Evolutionary conservation across 2,113 vertebrate species (phyloP).

Genomic region (Crypturellus undulatus): DNA sequence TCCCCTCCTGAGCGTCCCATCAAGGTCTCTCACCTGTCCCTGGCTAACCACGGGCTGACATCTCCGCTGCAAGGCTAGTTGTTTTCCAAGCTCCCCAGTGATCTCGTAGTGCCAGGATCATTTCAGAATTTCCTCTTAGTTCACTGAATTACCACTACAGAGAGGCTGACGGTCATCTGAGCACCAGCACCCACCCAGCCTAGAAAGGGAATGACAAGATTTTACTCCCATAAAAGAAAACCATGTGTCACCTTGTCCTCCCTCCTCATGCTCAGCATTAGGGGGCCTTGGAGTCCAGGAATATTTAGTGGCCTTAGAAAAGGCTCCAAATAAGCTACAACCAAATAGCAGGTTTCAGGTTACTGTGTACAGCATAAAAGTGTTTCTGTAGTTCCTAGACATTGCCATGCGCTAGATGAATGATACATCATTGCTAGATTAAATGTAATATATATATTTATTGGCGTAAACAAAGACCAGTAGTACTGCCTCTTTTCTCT

Average conservation of each 20-base stretch:
- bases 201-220: rapidly evolving
- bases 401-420: background rate
- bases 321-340: conserved; percentile 27
- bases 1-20: background rate
- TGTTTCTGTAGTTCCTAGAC: background rate
- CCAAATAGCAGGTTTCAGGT: background rate
- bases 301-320: background rate
- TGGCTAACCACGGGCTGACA: background rate
- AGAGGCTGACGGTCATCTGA: background rate
- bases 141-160: background rate
- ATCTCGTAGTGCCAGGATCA: background rate
- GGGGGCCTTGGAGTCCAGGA: background rate
- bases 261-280: background rate
- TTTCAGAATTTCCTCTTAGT: background rate
- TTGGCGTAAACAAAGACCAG: background rate
- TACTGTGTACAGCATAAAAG: background rate
- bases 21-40: background rate
- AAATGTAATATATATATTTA: background rate
- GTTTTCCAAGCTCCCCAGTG: background rate
- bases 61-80: background rate
- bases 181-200: background rate
- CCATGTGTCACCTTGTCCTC: background rate
- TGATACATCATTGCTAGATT: background rate
- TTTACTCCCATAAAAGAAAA: background rate
- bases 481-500: background rate